Percentiles rank a stretch among this genome's conserved stretches.
Conservation (phyloP, 2,113 vertebrate genomes). For the Toxotes chatareus region DNA sequence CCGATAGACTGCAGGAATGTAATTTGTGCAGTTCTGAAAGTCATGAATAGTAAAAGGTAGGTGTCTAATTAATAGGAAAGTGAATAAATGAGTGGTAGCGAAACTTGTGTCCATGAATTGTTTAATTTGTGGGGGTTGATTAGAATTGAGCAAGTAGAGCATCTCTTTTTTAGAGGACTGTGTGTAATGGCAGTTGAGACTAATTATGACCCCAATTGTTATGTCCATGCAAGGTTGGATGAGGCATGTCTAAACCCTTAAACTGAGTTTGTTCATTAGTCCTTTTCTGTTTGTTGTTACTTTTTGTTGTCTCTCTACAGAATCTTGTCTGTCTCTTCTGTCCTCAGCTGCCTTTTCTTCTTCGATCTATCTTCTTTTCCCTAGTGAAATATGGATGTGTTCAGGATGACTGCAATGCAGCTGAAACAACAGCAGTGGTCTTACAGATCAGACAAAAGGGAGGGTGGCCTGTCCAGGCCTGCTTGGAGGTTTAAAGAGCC, state of each 20-base stretch:
- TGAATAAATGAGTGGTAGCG: neutral
- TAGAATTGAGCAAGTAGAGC: slow-evolving; percentile 2
- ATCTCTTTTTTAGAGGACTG: slow-evolving; percentile 19
- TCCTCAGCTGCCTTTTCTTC: slow-evolving; percentile 49
- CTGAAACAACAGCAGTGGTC: slow-evolving; percentile 65
- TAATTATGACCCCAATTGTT: neutral
- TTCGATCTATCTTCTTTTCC: slow-evolving; percentile 57
- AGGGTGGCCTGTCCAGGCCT: slow-evolving; percentile 51
- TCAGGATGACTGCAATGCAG: slow-evolving; percentile 78
- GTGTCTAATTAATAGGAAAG: slow-evolving; percentile 16
- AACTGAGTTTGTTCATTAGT: slow-evolving; percentile 2
- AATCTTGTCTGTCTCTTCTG: neutral
- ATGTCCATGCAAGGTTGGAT: slow-evolving; percentile 2
- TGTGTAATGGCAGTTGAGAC: slow-evolving; percentile 6
- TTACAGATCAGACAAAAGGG: slow-evolving; percentile 51
- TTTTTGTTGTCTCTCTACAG: slow-evolving; percentile 10
- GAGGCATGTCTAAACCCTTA: neutral
- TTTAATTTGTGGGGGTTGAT: slow-evolving; percentile 8
- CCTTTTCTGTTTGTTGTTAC: neutral
- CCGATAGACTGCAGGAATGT: slow-evolving; percentile 44
- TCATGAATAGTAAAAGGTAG: slow-evolving; percentile 29
- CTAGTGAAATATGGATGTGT: slow-evolving; percentile 52
- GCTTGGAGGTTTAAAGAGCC: slow-evolving; percentile 33
- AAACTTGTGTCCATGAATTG: neutral
- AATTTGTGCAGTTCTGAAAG: slow-evolving; percentile 35